These are phyloP conservation scores for Dasypus novemcinctus DNA, from an alignment of 2,113 vertebrate genomes.

Conservation along the genomic window DNA sequence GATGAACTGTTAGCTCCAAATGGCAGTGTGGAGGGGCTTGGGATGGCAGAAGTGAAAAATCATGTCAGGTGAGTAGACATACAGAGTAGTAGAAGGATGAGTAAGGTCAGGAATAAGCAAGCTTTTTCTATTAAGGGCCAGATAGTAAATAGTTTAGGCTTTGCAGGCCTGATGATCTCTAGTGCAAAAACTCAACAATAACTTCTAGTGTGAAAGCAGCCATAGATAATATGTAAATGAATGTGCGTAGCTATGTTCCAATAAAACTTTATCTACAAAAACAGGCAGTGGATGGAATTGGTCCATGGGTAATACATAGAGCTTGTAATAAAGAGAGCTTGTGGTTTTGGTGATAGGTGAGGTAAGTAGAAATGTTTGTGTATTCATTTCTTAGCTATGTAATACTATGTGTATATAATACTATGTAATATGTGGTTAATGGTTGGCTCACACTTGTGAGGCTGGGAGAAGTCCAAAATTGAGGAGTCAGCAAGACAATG, in stretches of 20 bases:
- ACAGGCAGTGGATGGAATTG: background rate
- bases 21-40: background rate
- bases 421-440: no score
- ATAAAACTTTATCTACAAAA: background rate
- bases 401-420: no score
- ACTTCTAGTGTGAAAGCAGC: background rate
- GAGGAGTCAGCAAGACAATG: no score
- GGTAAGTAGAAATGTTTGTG: background rate
- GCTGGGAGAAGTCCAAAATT: no score
- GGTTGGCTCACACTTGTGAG: no score
- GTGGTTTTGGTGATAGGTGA: background rate
- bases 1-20: background rate
- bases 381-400: no score
- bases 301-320: background rate
- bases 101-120: background rate
- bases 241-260: background rate
- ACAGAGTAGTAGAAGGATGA: background rate
- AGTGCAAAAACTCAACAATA: background rate
- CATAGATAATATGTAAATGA: background rate
- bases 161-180: background rate
- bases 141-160: no score
- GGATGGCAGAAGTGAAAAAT: background rate
- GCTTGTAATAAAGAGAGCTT: background rate
- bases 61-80: background rate
- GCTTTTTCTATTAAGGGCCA: background rate